phyloP scores from a whole-genome alignment of 2,797 vertebrate genomes.

The Pygocentrus nattereri region DNA sequence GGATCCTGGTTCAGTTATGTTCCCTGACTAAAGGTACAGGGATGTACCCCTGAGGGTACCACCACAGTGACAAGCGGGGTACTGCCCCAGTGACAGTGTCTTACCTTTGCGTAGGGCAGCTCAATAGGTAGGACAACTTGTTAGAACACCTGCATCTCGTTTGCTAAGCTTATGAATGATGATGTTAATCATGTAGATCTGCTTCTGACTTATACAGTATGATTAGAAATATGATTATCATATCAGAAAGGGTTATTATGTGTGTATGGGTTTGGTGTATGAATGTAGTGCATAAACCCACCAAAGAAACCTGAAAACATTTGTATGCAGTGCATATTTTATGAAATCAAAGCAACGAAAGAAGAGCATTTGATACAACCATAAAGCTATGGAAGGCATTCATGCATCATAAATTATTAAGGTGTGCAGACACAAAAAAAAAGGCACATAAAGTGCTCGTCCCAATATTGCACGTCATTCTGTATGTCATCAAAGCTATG shows the following conservation, averaged over 20 bases:
- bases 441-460: slow-evolving; percentile 39
- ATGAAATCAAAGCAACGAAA: slow-evolving; percentile 11
- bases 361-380: neutral
- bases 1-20: too few species aligned
- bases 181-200: too few species aligned
- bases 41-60: too few species aligned
- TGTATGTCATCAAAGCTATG: slow-evolving; percentile 58
- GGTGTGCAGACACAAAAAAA: slow-evolving; percentile 60
- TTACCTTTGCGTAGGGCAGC: too few species aligned
- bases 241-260: too few species aligned
- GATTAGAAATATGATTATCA: neutral
- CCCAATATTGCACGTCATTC: slow-evolving; percentile 86
- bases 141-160: too few species aligned
- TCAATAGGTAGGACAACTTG: too few species aligned
- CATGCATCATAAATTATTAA: slow-evolving; percentile 5
- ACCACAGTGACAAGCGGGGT: too few species aligned
- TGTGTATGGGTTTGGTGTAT: too few species aligned
- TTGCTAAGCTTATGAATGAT: too few species aligned
- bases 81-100: too few species aligned
- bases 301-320: neutral
- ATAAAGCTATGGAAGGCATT: neutral
- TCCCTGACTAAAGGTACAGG: too few species aligned
- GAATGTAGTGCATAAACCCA: neutral
- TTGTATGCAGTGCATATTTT: neutral
- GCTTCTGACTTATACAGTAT: neutral